These are phyloP conservation scores for Drosophila nr. medialis DNA, from an alignment of 2,888 invertebrate genomes.

Conservation along the genomic window DNA sequence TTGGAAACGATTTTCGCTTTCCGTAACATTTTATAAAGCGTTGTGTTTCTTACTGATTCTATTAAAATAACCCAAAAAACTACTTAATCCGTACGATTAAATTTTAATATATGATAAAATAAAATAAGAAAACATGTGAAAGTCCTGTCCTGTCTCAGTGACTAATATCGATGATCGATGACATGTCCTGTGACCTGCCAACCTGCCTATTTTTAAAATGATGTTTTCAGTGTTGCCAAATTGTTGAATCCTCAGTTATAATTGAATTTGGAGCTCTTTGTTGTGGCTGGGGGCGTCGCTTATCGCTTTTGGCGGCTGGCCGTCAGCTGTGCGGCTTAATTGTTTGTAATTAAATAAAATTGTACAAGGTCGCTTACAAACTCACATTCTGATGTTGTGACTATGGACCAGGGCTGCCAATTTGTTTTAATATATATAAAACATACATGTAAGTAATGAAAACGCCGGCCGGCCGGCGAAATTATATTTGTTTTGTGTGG, in stretches of 20 bases:
- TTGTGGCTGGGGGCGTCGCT: constrained; percentile 39
- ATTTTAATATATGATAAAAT: too few relatives aligned
- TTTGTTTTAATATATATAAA: constrained; percentile 71
- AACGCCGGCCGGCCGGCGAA: constrained; percentile 75
- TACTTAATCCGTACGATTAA: too few relatives aligned
- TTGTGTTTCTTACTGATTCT: too few relatives aligned
- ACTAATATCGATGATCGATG: not conserved
- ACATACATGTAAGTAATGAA: constrained; percentile 43
- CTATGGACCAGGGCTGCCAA: constrained; percentile 65
- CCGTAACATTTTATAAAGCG: too few relatives aligned
- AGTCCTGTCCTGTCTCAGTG: not conserved
- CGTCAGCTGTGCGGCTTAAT: constrained; percentile 59
- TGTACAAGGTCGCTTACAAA: constrained; percentile 79
- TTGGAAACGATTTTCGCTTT: too few relatives aligned
- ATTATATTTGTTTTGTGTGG: constrained; percentile 57
- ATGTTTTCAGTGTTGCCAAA: constrained; percentile 18
- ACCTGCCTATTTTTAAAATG: not conserved
- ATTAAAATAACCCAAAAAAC: too few relatives aligned
- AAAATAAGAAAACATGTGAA: too few relatives aligned
- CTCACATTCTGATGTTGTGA: constrained; percentile 37
- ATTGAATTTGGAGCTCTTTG: constrained; percentile 41
- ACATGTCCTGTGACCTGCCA: not conserved
- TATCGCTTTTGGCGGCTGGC: constrained; percentile 49
- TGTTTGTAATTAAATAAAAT: constrained; percentile 81
- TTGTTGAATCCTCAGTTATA: constrained; percentile 23